A percentile compares a stretch with the other conserved stretches of the same genome.
phyloP scores from a whole-genome alignment of 2,888 invertebrate genomes.

The Leptinotarsa juncta region DNA sequence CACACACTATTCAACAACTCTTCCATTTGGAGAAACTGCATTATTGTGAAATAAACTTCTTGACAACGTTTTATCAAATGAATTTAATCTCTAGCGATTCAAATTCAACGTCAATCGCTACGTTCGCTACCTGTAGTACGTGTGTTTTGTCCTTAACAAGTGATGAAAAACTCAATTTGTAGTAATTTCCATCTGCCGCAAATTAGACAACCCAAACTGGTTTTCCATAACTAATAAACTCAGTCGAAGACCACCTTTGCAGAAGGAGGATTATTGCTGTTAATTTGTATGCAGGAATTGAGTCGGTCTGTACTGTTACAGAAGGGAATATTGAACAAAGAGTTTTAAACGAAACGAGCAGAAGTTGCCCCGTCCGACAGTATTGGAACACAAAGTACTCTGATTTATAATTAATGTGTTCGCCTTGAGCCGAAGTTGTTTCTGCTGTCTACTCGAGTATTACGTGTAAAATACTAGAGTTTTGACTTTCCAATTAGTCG shows the following conservation, averaged over 20 bases:
- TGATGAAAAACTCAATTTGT: not conserved
- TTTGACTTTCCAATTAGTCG: constrained; percentile 61
- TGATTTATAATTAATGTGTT: constrained; percentile 56
- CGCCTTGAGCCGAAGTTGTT: constrained; percentile 41
- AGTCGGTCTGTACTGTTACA: constrained; percentile 3
- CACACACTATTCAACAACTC: no score
- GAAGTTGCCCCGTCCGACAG: constrained; percentile 40
- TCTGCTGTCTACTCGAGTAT: constrained; percentile 43
- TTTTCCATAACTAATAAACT: constrained; percentile 11
- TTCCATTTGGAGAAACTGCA: no score
- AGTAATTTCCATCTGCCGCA: not conserved
- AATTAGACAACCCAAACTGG: not conserved
- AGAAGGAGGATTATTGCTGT: not conserved
- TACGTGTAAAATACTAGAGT: constrained; percentile 58
- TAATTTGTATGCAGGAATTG: constrained; percentile 17
- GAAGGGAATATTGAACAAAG: constrained; percentile 15
- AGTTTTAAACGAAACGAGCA: constrained; percentile 16
- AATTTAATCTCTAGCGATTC: no score
- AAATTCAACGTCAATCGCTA: no score
- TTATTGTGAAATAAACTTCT: no score
- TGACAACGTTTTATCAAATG: no score
- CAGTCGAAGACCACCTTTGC: not conserved
- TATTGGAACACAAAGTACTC: constrained; percentile 52
- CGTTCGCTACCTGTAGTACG: no score
- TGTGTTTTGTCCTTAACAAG: no score